These are phyloP conservation scores for Oryzias woworae DNA, from an alignment of 2,113 vertebrate genomes.

Conservation along the genomic window DNA sequence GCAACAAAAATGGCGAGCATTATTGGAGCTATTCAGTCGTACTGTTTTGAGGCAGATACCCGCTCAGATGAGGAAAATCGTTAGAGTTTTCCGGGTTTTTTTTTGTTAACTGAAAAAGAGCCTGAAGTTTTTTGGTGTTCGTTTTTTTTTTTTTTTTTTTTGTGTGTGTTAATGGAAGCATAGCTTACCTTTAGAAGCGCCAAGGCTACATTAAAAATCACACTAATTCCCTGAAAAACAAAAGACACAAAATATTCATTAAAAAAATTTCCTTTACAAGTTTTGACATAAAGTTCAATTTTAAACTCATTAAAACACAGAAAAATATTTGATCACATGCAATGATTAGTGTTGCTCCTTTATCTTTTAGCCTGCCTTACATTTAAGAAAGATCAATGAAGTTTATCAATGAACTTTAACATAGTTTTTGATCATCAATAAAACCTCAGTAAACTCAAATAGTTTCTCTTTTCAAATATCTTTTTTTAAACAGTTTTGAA, in stretches of 20 bases:
- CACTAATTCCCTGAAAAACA: constrained; percentile 89
- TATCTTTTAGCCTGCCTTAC: neutral
- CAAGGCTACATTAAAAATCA: constrained; percentile 98
- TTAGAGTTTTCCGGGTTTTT: too few relatives aligned
- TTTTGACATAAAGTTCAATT: neutral
- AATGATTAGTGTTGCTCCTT: neutral
- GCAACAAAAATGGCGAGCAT: too few relatives aligned
- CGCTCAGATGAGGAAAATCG: too few relatives aligned
- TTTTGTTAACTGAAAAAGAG: too few relatives aligned
- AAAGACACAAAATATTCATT: neutral
- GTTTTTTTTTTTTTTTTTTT: neutral
- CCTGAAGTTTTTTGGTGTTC: neutral
- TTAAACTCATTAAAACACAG: neutral
- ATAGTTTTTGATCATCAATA: neutral
- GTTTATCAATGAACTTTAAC: neutral
- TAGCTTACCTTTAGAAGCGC: constrained; percentile 90
- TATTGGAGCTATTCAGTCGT: too few relatives aligned
- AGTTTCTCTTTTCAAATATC: too few relatives aligned
- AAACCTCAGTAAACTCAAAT: neutral
- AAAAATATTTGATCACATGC: neutral
- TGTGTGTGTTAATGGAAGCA: neutral
- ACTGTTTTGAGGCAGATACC: too few relatives aligned
- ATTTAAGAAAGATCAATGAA: neutral
- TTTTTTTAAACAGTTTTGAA: neutral
- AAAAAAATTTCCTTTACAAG: neutral